phyloP scores from a whole-genome alignment of 2,113 vertebrate genomes.

The Smithornis capensis region DNA sequence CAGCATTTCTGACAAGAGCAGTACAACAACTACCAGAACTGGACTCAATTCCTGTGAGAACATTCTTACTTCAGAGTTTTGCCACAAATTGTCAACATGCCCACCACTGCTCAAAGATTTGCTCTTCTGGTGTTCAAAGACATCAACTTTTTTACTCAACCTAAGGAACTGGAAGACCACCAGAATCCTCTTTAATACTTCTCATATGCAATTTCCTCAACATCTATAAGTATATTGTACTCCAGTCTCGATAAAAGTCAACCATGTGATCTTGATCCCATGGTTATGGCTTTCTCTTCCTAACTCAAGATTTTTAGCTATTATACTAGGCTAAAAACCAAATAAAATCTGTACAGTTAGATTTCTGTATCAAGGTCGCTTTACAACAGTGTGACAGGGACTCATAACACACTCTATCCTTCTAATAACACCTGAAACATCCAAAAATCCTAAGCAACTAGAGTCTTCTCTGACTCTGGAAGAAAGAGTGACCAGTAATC shows the following conservation, averaged over 20 bases:
- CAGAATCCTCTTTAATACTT: not conserved
- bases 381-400: not conserved
- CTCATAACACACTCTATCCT: not conserved
- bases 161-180: not conserved
- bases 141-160: not conserved
- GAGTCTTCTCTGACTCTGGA: not conserved
- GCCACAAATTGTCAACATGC: not conserved
- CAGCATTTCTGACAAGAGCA: not conserved
- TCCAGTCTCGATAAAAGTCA: not conserved
- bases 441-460: not conserved
- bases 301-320: not conserved
- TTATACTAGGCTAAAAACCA: not conserved
- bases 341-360: not conserved
- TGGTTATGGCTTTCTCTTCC: not conserved
- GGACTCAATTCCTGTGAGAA: not conserved
- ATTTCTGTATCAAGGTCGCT: not conserved
- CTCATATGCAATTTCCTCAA: not conserved
- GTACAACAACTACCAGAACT: not conserved
- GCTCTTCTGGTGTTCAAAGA: not conserved
- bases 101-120: not conserved
- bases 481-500: not conserved
- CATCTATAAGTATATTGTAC: not conserved
- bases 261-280: not conserved
- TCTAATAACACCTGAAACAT: not conserved
- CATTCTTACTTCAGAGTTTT: not conserved